Evolutionary conservation across 2,888 invertebrate genomes (phyloP), one percentile per base, ranked within the genome.

Genomic region (Mesodorylaimus sp.): DNA sequence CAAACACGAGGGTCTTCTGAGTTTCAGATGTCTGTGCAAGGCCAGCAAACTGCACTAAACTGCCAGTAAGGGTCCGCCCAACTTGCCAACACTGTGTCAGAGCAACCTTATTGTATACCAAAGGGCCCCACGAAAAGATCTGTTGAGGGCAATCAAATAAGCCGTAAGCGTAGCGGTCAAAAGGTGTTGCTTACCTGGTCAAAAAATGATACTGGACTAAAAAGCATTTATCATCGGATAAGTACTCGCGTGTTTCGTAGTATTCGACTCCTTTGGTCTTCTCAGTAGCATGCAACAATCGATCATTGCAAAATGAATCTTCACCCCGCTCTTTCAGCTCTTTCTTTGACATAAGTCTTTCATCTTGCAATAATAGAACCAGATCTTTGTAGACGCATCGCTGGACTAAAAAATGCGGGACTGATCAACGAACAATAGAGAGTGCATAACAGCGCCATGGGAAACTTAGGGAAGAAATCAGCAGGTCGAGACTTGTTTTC

Each of bases 331-430:
- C 10, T 19, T 39, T 13, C n/a, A 45, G 13, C 2, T 36, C 50
- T 3, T 29, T n/a, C 13, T 26, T 2, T 13, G 36, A 21, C 37
- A 50, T 19, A 25, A 45, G 32, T 7, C 37, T 13, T 19, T 50
- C 45, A 13, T n/a, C n/a, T 25, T 50, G 50, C 25, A 50, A 26
- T 2, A 32, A 5, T 21, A 32, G 16, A 23, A 50, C 45, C 3
- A 50, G n/a, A 39, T 26, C 45, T 45, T 45, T 45, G 32, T 45
- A 45, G 3, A 45, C 24, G 23, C 27, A 19, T n/a, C 45, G 45
- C 10, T 29, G 24, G 29, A 45, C 45, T 44, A 24, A 25, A 44
- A 39, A 39, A 39, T n/a, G 19, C 19, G 19, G 19, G 5, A 39
- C 41, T n/a, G 19, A 21, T 39, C 16, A 10, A 10, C 3, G 45